Percentiles rank a stretch among this genome's conserved stretches.
Evolutionary conservation across 1,140 invertebrate genomes (phyloP).

Genomic region (Drosophila nigrodunni): DNA sequence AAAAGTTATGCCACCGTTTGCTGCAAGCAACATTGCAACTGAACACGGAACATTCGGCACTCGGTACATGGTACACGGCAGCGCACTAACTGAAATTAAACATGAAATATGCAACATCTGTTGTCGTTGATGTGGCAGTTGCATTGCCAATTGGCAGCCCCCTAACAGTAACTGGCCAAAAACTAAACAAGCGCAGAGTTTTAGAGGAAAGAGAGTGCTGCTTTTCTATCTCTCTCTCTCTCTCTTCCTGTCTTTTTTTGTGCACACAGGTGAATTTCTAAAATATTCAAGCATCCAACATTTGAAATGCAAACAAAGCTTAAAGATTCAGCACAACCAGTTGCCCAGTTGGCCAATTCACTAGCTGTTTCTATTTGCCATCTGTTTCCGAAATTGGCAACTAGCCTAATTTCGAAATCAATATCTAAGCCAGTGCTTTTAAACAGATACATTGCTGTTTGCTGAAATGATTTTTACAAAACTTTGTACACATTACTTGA

Average conservation of each 20-base stretch:
- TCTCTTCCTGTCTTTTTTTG: not conserved
- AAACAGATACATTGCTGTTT: not conserved
- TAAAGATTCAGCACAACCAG: constrained; percentile 24
- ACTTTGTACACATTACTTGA: too few relatives aligned
- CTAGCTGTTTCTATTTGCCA: not conserved
- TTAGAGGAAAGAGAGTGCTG: not conserved
- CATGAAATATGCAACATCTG: constrained; percentile 74
- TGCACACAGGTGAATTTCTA: constrained; percentile 39
- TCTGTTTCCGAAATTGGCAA: constrained; percentile 2
- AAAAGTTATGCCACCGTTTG: constrained; percentile 62
- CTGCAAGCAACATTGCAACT: constrained; percentile 29
- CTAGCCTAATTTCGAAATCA: not conserved
- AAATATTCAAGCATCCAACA: constrained; percentile 70
- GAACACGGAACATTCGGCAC: constrained; percentile 10
- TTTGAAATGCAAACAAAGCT: constrained; percentile 77
- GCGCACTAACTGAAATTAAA: constrained; percentile 79
- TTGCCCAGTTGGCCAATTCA: constrained; percentile 16
- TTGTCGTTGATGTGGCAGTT: constrained; percentile 28
- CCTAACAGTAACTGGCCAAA: constrained; percentile 19
- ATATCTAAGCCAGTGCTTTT: not conserved
- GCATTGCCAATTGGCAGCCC: constrained; percentile 43
- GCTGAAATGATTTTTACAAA: too few relatives aligned
- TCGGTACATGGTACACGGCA: too few relatives aligned
- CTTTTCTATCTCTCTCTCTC: not conserved
- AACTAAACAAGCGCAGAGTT: constrained; percentile 10